These are phyloP conservation scores for Tenrec ecaudatus DNA, from an alignment of 2,113 vertebrate genomes.

Conservation along the genomic window DNA sequence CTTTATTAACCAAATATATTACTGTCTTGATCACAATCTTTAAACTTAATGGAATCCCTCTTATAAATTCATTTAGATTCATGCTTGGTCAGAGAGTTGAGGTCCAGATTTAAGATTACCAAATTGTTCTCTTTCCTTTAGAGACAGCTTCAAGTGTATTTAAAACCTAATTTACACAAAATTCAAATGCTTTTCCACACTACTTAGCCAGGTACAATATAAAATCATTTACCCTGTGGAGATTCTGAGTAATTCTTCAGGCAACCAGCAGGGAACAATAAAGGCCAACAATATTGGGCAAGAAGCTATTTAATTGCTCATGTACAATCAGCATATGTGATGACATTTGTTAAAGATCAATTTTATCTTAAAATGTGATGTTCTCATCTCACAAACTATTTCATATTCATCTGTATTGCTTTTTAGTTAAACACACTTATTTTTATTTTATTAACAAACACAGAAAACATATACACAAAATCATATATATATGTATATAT, in stretches of 20 bases:
- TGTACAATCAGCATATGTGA: background rate
- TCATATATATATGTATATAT: background rate
- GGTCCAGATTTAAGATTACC: background rate
- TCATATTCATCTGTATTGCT: background rate
- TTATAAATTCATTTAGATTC: background rate
- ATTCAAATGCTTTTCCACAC: background rate
- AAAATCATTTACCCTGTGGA: background rate
- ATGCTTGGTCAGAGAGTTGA: background rate
- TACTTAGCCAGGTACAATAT: background rate
- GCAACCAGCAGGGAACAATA: background rate
- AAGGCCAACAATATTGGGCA: background rate
- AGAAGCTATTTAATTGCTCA: background rate
- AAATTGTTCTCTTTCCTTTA: background rate
- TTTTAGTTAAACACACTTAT: background rate
- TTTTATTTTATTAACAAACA: no score
- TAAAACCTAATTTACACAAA: background rate
- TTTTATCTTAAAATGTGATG: background rate
- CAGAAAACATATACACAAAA: background rate
- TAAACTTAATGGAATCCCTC: background rate
- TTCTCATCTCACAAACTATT: background rate
- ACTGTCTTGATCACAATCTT: background rate
- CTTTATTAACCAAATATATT: background rate
- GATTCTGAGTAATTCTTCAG: background rate
- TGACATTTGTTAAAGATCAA: background rate
- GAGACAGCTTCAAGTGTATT: background rate